These are phyloP conservation scores for Tetragnatha versicolor DNA, from an alignment of 1,140 invertebrate species.

Conservation along the genomic window DNA sequence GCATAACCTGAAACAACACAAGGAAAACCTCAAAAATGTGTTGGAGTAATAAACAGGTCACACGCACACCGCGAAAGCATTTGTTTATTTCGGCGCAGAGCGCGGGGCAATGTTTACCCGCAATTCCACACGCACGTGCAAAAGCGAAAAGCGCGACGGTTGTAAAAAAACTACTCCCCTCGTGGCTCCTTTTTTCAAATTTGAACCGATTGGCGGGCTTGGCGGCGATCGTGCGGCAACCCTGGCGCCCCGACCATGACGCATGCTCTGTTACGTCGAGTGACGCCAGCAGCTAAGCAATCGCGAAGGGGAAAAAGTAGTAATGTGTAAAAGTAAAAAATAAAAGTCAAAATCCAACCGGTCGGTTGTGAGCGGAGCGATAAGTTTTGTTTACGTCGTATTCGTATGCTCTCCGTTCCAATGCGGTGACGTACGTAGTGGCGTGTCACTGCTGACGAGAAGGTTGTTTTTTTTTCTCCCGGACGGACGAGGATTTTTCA, in stretches of 20 bases:
- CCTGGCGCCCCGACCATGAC: conserved; percentile 36
- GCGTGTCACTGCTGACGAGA: background rate
- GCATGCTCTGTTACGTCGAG: conserved; percentile 29
- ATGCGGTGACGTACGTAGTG: conserved; percentile 26
- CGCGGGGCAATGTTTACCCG: conserved; percentile 32
- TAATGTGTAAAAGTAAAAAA: conserved; percentile 29
- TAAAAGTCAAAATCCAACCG: conserved; percentile 5
- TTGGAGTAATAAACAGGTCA: too few relatives aligned
- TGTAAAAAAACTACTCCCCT: background rate
- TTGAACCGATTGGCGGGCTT: background rate
- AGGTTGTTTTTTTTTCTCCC: background rate
- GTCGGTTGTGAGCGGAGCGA: conserved; percentile 38
- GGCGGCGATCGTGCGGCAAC: conserved; percentile 7
- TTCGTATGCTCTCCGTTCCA: conserved; percentile 1
- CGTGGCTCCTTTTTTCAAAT: conserved; percentile 23
- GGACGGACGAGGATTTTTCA: conserved; percentile 5
- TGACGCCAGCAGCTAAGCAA: conserved; percentile 23
- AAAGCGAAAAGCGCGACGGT: conserved; percentile 31
- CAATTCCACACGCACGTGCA: too few relatives aligned
- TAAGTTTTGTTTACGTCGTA: conserved; percentile 53
- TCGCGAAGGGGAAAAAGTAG: conserved; percentile 30
- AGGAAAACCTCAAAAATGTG: too few relatives aligned
- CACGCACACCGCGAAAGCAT: too few relatives aligned
- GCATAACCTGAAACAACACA: too few relatives aligned
- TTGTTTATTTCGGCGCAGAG: too few relatives aligned